These are phyloP conservation scores for Caenorhabditis uteleia DNA, from an alignment of 2,888 invertebrate genomes.

Conservation along the genomic window DNA sequence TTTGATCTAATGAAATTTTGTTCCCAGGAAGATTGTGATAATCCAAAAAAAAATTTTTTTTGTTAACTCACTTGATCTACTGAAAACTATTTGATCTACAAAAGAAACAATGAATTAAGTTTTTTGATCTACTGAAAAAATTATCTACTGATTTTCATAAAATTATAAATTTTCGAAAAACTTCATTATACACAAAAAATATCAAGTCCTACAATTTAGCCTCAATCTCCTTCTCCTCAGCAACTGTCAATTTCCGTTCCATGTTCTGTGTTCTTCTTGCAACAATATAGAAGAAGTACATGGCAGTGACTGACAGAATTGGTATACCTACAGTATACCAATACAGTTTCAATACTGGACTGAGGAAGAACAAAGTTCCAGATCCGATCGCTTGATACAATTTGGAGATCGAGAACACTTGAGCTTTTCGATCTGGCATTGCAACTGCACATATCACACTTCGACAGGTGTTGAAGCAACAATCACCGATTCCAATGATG, in stretches of 20 bases:
- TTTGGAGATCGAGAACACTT: conserved; percentile 49
- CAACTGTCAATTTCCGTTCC: conserved; percentile 35
- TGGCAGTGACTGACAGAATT: conserved; percentile 6
- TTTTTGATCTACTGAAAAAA: too few relatives aligned
- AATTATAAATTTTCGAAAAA: too few relatives aligned
- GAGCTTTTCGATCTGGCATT: conserved; percentile 41
- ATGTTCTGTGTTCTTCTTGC: conserved; percentile 29
- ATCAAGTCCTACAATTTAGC: too few relatives aligned
- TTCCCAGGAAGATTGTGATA: too few relatives aligned
- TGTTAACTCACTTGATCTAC: too few relatives aligned
- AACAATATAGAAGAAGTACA: conserved; percentile 27
- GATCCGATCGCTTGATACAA: conserved; percentile 35
- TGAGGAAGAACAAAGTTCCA: conserved; percentile 36
- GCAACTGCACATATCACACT: conserved; percentile 46
- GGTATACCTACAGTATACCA: conserved; percentile 32
- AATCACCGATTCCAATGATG: conserved; percentile 46
- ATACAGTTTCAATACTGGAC: conserved; percentile 27
- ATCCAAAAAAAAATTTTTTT: too few relatives aligned
- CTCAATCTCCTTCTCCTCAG: too few relatives aligned
- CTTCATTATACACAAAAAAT: too few relatives aligned
- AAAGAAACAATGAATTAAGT: too few relatives aligned
- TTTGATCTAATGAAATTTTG: too few relatives aligned
- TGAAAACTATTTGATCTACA: too few relatives aligned
- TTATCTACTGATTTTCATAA: too few relatives aligned
- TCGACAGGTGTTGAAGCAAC: conserved; percentile 42